Evolutionary conservation across 2,113 vertebrate species (phyloP), one percentile per base, ranked within the genome.

Genomic region (Phylloscopus trochilus): DNA sequence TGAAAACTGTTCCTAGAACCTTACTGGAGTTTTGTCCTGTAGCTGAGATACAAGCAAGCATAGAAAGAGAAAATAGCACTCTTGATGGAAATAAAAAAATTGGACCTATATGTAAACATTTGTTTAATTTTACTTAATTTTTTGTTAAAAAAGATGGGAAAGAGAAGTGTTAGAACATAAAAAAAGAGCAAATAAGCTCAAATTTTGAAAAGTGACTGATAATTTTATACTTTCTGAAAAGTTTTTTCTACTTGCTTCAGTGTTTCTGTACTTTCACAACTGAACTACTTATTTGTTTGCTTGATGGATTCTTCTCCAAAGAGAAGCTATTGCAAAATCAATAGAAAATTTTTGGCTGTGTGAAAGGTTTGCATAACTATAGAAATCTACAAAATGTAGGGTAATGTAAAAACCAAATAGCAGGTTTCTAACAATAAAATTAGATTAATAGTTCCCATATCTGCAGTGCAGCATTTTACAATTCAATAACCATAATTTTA

Each of bases 241-340:
- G 15, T 8, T 78, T 81, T 76, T 82, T 41, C 37, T 74, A 28
- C 6, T 58, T 74, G 5, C 10, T 63, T 74, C 14, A 3, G 1
- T 67, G 16, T 33, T 88, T 77, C 37, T 37, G 24, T 23, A 47
- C 69, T 89, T 83, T 67, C 52, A 88, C 37, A 83, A 31, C 13
- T 53, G 39, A 95, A 24, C 18, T 83, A 44, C 35, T 78, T 80
- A 66, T 66, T 92, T 90, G 19, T 83, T 68, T 94, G 26, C 41
- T 46, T 86, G 90, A 75, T 68, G 89, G 35, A 77, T 95, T 92
- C 22, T 66, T 13, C 26, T 92, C 37, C 16, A 74, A 83, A 49
- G 58, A 49, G 43, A 76, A 64, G 18, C 15, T 88, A 80, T 66
- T 95, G 39, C 46, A 93, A 94, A 96, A 93, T 89, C 92, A 94